A percentile compares a stretch with the other conserved stretches of the same genome.
Evolutionary conservation across 2,888 invertebrate genomes (phyloP).

Genomic region (Trissoscelio sp.): DNA sequence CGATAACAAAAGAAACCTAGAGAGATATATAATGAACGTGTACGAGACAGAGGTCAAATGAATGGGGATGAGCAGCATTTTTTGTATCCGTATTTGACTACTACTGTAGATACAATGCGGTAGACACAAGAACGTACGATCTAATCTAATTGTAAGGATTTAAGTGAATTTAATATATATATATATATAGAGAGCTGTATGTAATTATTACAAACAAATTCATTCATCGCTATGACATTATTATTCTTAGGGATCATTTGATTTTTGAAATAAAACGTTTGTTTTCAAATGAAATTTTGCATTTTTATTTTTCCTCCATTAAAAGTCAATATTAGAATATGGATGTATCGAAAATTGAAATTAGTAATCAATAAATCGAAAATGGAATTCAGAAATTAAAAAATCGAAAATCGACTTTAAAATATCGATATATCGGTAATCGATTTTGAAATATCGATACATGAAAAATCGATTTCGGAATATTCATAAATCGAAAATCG

Average conservation of each 20-base stretch:
- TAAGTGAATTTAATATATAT: slow-evolving; percentile 83
- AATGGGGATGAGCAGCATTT: slow-evolving; percentile 74
- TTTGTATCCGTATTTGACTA: slow-evolving; percentile 79
- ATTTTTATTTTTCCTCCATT: too few relatives aligned
- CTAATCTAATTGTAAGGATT: slow-evolving; percentile 77
- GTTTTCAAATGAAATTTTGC: slow-evolving; percentile 81
- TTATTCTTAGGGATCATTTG: slow-evolving; percentile 82
- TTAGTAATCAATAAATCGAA: too few relatives aligned
- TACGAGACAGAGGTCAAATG: slow-evolving; percentile 32
- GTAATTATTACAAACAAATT: slow-evolving; percentile 81
- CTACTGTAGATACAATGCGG: slow-evolving; percentile 79
- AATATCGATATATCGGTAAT: too few relatives aligned
- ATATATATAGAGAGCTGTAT: slow-evolving; percentile 78
- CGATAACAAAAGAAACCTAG: slow-evolving; percentile 66
- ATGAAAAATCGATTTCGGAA: too few relatives aligned
- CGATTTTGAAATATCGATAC: too few relatives aligned
- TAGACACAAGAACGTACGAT: slow-evolving; percentile 72
- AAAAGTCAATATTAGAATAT: too few relatives aligned
- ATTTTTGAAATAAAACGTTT: slow-evolving; percentile 83
- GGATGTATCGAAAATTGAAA: too few relatives aligned
- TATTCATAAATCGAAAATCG: too few relatives aligned
- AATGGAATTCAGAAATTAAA: too few relatives aligned
- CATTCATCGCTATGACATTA: slow-evolving; percentile 82
- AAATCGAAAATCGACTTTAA: too few relatives aligned
- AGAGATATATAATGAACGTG: neutral